phyloP scores from a whole-genome alignment of 2,797 vertebrate genomes.

The Leptatherina wallacei region DNA sequence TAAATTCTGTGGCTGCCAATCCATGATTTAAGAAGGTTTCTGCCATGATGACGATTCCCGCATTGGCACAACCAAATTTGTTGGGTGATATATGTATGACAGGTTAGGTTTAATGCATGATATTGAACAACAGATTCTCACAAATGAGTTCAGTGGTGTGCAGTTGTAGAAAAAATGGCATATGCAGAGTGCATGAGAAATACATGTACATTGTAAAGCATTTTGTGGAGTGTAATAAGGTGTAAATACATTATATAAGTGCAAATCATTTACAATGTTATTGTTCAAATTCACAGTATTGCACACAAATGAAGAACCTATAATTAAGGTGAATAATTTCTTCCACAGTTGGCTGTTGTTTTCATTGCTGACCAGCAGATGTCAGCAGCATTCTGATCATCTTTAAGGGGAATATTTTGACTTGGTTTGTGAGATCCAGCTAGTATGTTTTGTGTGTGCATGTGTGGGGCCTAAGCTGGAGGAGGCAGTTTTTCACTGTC shows the following conservation, averaged over 20 bases:
- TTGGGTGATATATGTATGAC: not conserved
- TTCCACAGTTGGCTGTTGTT: constrained; percentile 10
- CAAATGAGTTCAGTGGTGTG: not conserved
- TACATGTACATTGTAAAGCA: not conserved
- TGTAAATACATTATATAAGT: not conserved
- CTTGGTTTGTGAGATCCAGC: not conserved
- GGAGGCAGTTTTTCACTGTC: not conserved
- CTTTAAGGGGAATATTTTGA: rapidly evolving
- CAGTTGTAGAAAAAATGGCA: not conserved
- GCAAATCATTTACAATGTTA: not conserved
- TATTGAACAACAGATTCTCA: not conserved
- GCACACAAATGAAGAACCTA: not conserved
- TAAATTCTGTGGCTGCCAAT: not conserved
- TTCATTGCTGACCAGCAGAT: constrained; percentile 55
- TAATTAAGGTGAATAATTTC: not conserved
- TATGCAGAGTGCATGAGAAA: not conserved
- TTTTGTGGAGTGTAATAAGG: not conserved
- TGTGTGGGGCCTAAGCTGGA: not conserved
- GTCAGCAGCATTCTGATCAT: constrained; percentile 22
- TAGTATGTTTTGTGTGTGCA: not conserved
- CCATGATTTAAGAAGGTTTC: not conserved
- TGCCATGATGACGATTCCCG: not conserved
- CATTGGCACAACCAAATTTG: not conserved
- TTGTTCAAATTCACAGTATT: not conserved
- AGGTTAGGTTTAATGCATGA: not conserved